Evolutionary conservation across 2,888 invertebrate species (phyloP), one percentile per base, ranked within the genome.

Genomic region (Apodemia hepburni): DNA sequence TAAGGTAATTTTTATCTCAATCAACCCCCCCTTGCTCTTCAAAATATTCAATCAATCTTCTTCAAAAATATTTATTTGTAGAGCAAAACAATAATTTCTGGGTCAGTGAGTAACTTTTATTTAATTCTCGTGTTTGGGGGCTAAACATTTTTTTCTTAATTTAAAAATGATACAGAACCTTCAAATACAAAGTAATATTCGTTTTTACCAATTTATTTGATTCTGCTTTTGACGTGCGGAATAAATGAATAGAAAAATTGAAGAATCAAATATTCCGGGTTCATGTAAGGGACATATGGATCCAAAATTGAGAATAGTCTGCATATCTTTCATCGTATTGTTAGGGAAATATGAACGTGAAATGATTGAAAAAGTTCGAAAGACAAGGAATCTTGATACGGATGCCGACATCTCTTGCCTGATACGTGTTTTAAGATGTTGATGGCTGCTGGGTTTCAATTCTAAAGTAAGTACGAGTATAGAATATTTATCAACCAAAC

Each of bases 351-450:
- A 22, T 51, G 51, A 51, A 51, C 51, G 51, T 51, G 22, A 22
- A 51, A 57, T 57, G 54, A 57, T 57, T 57, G 54, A 29, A 57
- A 57, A 57, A 57, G 54, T 57, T 57, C 15, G 27, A 57, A 57
- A 57, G 54, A 54, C 54, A 57, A 27, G 54, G 54, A 29, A 57
- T 29, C 54, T 29, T 57, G n/a, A 57, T 57, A 27, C 27, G 29
- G n/a, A 57, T 22, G 29, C 15, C 17, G 54, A 29, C 0, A 15
- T 12, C 54, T 29, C 15, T 15, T n/a, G 29, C 27, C 57, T 27
- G 8, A 27, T 2, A 27, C n/a, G 22, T 57, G 57, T 57, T 57
- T 57, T n/a, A 57, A 27, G 27, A 45, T n/a, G 45, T 45, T 15
- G 15, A n/a, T 12, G 38, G 38, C 38, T 38, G 38, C 38, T 38